Conservation (phyloP, 2,113 vertebrate genomes). For the Aphyosemion australe region DNA sequence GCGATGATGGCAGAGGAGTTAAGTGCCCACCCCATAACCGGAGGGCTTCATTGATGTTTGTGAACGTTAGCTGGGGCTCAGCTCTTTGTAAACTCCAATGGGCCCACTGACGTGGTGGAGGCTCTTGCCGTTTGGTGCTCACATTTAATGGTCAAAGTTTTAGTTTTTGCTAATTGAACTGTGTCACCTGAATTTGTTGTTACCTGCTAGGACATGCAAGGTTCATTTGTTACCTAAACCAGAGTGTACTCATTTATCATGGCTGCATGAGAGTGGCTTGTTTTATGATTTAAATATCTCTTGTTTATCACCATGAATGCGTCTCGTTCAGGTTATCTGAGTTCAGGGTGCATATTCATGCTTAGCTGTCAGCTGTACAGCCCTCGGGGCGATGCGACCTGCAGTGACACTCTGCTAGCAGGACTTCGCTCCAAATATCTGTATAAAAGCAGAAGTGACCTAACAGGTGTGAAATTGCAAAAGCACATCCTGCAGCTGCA, state of each 20-base stretch:
- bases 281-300: conserved; percentile 15
- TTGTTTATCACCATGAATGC: conserved; percentile 1
- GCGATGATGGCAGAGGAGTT: no score
- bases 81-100: no score
- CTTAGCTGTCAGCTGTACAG: conserved; percentile 45
- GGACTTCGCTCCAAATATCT: conserved; percentile 49
- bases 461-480: conserved; percentile 71
- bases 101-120: no score
- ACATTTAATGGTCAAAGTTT: no score
- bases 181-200: no score
- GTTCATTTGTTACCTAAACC: no score
- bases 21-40: no score
- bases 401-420: conserved; percentile 47
- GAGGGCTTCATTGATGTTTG: no score
- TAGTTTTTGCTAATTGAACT: no score
- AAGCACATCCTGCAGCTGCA: conserved; percentile 44
- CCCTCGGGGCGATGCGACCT: conserved; percentile 50
- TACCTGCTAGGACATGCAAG: no score
- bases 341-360: conserved; percentile 47
- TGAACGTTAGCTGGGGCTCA: no score
- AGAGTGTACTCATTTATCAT: background rate
- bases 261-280: background rate
- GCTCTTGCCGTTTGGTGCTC: no score
- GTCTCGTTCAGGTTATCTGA: conserved; percentile 52
- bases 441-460: conserved; percentile 59